Evolutionary conservation across 92 coral and sea anemone genomes (phyloP).

Genomic region (Porites cylindrica): DNA sequence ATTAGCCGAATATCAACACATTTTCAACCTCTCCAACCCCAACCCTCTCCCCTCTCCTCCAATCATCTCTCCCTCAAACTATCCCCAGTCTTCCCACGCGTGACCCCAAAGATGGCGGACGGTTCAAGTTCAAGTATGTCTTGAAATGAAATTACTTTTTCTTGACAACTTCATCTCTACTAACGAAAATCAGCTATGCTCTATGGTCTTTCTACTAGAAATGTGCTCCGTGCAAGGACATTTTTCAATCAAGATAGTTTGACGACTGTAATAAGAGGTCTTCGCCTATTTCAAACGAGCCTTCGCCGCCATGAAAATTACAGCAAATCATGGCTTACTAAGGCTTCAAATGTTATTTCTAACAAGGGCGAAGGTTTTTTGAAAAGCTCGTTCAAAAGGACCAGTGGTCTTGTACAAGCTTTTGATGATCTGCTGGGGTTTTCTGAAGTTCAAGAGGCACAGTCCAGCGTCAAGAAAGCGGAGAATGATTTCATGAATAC

Average conservation of each 20-base stretch:
- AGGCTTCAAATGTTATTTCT: slow-evolving; percentile 45
- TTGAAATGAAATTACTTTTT: neutral
- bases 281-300: slow-evolving; percentile 29
- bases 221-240: neutral
- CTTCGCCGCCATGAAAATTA: neutral
- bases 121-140: neutral
- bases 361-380: slow-evolving; percentile 41
- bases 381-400: slow-evolving; percentile 53
- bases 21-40: too few relatives aligned
- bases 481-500: slow-evolving; percentile 87
- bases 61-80: neutral
- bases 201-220: neutral
- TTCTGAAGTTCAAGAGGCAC: slow-evolving; percentile 92
- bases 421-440: slow-evolving; percentile 91
- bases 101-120: slow-evolving; percentile 8
- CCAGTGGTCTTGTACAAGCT: slow-evolving; percentile 64
- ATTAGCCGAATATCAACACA: too few relatives aligned
- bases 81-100: neutral
- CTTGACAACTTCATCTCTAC: neutral
- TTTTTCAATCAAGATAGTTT: neutral
- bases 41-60: too few relatives aligned
- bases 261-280: neutral
- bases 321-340: slow-evolving; percentile 23
- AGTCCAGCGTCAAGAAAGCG: slow-evolving; percentile 81
- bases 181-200: neutral